Conservation (phyloP, 2,888 invertebrate genomes). For the Agonum fuliginosum region DNA sequence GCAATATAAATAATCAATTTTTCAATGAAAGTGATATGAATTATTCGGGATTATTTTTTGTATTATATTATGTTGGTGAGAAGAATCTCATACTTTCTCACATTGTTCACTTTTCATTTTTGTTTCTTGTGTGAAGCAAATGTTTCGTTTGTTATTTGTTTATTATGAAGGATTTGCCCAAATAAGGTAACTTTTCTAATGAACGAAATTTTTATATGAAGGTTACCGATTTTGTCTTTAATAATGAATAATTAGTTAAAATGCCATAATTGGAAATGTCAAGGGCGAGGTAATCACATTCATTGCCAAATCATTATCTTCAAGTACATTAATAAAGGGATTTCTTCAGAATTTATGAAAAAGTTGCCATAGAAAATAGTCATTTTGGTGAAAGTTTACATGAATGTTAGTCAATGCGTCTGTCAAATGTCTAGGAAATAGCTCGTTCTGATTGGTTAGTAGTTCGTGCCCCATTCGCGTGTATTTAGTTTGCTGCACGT, state of each 20-base stretch:
- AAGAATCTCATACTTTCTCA: conserved; percentile 31
- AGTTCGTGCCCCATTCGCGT: conserved; percentile 38
- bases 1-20: no score
- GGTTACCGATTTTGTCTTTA: neutral
- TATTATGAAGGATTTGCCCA: conserved; percentile 29
- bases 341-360: conserved; percentile 8
- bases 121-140: conserved; percentile 3
- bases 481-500: neutral
- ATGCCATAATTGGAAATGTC: neutral
- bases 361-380: conserved; percentile 31
- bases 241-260: conserved; percentile 7
- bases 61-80: conserved; percentile 15
- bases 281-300: neutral
- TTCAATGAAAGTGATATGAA: no score
- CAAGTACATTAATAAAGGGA: neutral
- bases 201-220: neutral
- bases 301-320: neutral
- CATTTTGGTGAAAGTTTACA: conserved; percentile 43
- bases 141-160: neutral
- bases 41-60: neutral
- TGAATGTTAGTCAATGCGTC: conserved; percentile 27
- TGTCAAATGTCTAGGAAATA: conserved; percentile 43
- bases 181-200: conserved; percentile 34
- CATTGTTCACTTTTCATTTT: conserved; percentile 10
- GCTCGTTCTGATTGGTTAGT: conserved; percentile 33